Percentiles rank a stretch among this genome's conserved stretches.
Evolutionary conservation across 2,888 invertebrate genomes (phyloP).

Genomic region (Anarsia innoxiella): DNA sequence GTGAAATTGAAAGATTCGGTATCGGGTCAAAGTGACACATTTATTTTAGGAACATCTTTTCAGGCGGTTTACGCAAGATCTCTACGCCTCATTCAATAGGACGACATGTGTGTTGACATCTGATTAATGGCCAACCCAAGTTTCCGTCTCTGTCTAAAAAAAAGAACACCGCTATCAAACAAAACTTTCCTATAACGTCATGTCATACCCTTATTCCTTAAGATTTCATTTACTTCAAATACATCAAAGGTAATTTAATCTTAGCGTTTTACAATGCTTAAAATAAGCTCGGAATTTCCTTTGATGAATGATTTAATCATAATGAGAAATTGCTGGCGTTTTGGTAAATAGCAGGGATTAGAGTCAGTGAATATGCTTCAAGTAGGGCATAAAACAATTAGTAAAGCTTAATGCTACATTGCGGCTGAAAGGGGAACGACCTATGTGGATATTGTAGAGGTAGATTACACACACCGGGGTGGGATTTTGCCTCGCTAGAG

Average conservation of each 20-base stretch:
- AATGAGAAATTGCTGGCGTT: not conserved
- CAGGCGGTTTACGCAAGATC: slow-evolving; percentile 32
- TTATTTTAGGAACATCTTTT: slow-evolving; percentile 33
- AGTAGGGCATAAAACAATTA: slow-evolving; percentile 12
- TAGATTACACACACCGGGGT: no score
- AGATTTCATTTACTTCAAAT: slow-evolving; percentile 28
- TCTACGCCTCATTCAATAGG: slow-evolving; percentile 33
- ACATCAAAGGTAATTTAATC: slow-evolving; percentile 31
- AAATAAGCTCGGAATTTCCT: slow-evolving; percentile 21
- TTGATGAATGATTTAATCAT: not conserved
- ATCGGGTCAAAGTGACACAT: slow-evolving; percentile 31
- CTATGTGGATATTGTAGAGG: no score
- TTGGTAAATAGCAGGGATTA: slow-evolving; percentile 1
- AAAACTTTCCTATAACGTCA: no score
- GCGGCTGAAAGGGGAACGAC: no score
- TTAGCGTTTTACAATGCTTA: slow-evolving; percentile 49
- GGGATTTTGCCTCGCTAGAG: not conserved
- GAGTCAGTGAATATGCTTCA: slow-evolving; percentile 6
- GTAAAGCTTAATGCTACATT: slow-evolving; percentile 11
- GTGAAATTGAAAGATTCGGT: slow-evolving; percentile 13
- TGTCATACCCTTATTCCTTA: no score
- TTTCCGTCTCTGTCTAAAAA: no score
- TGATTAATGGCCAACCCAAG: slow-evolving; percentile 42
- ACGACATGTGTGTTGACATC: slow-evolving; percentile 41
- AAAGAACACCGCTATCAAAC: no score